These are phyloP conservation scores for Oxyscelio sp. DNA, from an alignment of 2,888 invertebrate species.

Conservation along the genomic window DNA sequence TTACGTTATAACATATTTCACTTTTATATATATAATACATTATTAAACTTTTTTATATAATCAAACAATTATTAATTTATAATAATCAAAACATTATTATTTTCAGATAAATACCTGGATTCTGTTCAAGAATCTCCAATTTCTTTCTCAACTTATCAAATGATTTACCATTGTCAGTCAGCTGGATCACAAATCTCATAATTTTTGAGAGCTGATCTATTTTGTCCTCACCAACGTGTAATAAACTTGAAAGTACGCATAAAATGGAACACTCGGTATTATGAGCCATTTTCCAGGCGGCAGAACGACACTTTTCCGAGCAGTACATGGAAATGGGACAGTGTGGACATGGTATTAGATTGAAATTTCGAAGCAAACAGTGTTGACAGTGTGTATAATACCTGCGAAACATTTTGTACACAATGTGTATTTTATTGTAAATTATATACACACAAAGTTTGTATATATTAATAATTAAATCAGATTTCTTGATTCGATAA, in stretches of 20 bases:
- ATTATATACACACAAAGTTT: too few relatives aligned
- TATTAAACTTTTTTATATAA: too few relatives aligned
- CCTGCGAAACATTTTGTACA: too few relatives aligned
- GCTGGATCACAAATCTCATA: slow-evolving; percentile 83
- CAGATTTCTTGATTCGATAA: too few relatives aligned
- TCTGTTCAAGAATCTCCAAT: slow-evolving; percentile 82
- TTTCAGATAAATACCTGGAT: slow-evolving; percentile 81
- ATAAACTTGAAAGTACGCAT: slow-evolving; percentile 81
- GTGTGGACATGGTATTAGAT: slow-evolving; percentile 84
- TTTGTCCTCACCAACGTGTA: slow-evolving; percentile 85
- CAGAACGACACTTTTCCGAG: slow-evolving; percentile 83
- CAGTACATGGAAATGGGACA: slow-evolving; percentile 87
- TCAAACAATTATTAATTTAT: not conserved
- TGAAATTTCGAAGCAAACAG: slow-evolving; percentile 84
- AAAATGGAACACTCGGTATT: slow-evolving; percentile 84
- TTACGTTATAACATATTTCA: too few relatives aligned
- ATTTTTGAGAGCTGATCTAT: slow-evolving; percentile 86
- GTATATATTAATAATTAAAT: too few relatives aligned
- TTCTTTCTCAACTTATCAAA: slow-evolving; percentile 83
- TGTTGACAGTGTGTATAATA: slow-evolving; percentile 87
- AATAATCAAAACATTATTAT: not conserved
- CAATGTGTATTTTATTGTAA: too few relatives aligned
- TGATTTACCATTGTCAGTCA: slow-evolving; percentile 83
- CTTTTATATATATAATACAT: too few relatives aligned
- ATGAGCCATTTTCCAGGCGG: slow-evolving; percentile 84